These are phyloP conservation scores for Neotoxoptera formosana DNA, from an alignment of 1,140 invertebrate genomes.

Conservation along the genomic window DNA sequence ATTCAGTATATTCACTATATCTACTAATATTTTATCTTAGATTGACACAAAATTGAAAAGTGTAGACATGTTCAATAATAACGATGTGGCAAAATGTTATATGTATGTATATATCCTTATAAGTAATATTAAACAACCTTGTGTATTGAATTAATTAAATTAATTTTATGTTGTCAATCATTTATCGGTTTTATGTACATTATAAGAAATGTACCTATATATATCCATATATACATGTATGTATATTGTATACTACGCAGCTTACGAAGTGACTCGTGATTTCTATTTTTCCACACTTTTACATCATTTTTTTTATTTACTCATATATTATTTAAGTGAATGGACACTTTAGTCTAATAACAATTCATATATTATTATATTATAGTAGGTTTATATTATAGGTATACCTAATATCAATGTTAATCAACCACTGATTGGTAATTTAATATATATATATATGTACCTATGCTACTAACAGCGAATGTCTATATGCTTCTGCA, in stretches of 20 bases:
- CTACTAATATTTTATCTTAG: slow-evolving; percentile 13
- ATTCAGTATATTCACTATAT: neutral
- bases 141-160: slow-evolving; percentile 34
- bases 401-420: neutral
- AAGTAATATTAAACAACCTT: slow-evolving; percentile 28
- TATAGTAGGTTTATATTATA: neutral
- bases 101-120: slow-evolving; percentile 4
- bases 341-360: neutral
- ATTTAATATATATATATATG: neutral
- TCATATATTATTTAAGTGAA: neutral
- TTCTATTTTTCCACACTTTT: slow-evolving; percentile 19
- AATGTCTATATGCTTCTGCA: neutral
- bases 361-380: neutral
- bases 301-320: slow-evolving; percentile 16
- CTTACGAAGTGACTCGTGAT: neutral
- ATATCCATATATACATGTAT: neutral
- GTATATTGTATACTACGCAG: neutral
- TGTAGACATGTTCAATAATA: slow-evolving; percentile 29
- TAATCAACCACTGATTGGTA: neutral
- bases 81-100: slow-evolving; percentile 1
- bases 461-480: neutral
- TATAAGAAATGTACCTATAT: neutral
- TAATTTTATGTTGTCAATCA: neutral
- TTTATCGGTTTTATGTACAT: neutral
- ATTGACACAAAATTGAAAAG: slow-evolving; percentile 38